A percentile compares a stretch with the other conserved stretches of the same genome.
phyloP scores from a whole-genome alignment of 2,113 vertebrate species.

The Nanorana parkeri region DNA sequence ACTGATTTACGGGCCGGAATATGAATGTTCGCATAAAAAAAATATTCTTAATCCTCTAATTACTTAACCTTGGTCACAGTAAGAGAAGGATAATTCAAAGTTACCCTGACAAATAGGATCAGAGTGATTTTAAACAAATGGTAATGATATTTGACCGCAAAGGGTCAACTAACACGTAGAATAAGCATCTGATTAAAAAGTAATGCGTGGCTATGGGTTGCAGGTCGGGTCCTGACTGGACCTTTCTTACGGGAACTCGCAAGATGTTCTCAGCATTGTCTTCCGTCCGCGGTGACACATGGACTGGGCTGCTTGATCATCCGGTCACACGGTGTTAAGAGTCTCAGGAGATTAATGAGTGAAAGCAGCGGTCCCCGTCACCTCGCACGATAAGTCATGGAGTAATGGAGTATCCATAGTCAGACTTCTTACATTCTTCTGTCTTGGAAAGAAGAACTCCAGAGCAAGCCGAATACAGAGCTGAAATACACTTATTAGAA shows the following conservation, averaged over 20 bases:
- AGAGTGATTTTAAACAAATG: neutral
- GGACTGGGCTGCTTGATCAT: neutral
- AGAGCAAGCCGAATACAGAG: too few species aligned
- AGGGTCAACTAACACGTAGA: conserved; percentile 5
- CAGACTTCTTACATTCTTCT: too few species aligned
- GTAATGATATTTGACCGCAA: conserved; percentile 5
- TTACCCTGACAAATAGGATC: neutral
- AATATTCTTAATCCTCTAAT: conserved; percentile 4
- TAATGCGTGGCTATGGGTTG: neutral
- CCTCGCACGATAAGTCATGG: too few species aligned
- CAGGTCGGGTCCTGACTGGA: neutral
- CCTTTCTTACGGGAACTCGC: neutral
- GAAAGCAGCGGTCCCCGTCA: too few species aligned
- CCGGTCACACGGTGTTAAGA: neutral
- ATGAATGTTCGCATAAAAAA: neutral
- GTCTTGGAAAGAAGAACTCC: too few species aligned
- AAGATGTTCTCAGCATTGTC: neutral
- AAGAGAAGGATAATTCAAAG: neutral
- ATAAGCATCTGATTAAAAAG: conserved; percentile 17
- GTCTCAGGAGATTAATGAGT: neutral
- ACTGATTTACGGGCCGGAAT: neutral
- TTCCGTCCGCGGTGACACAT: neutral
- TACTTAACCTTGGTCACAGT: conserved; percentile 1
- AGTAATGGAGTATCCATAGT: too few species aligned
- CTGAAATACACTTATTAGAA: too few species aligned